Evolutionary conservation across 2,888 invertebrate species (phyloP), one percentile per base, ranked within the genome.

Genomic region (Andrena marginata): DNA sequence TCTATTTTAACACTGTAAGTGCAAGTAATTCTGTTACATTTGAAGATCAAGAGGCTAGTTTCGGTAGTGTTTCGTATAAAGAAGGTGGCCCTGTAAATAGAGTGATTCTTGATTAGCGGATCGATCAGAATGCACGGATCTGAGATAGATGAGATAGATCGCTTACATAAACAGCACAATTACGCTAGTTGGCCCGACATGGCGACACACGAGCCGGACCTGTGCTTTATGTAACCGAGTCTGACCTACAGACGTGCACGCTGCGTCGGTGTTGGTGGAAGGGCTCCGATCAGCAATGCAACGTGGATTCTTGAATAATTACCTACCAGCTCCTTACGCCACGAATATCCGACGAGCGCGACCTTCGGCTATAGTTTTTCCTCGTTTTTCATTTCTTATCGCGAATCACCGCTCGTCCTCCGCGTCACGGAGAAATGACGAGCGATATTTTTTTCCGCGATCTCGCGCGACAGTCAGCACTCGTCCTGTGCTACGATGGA

Each of bases 211-310:
- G 48, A 76, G 48, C 23, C 60, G 62, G 48, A 83, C 85, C 77
- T 73, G 78, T 80, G 77, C 48, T 83, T 86, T 86, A 86, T 71
- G n/a, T 85, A 86, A 86, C 59, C 59, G 23, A 5, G 31, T 10
- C 31, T 78, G 78, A 84, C 75, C 77, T 68, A 77, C 51, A 80
- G 68, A 1, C 70, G 35, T 4, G 8, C 6, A 54, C 33, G 20
- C 23, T 54, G 29, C 16, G 35, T 26, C 16, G 16, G 51, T 65
- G n/a, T 23, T 33, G 20, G 31, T 67, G 59, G 73, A 74, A 83
- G 74, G 77, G 82, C 35, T 60, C 13, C n/a, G 35, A 77, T 60
- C 23, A 42, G 16, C 54, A 31, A n/a, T 64, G 49, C 20, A 48
- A 42, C 29, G 7, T 48, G 20, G 35, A 80, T 76, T 68, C 71